Conservation (phyloP, 2,888 invertebrate genomes). For the Stegana nigrithorax region DNA sequence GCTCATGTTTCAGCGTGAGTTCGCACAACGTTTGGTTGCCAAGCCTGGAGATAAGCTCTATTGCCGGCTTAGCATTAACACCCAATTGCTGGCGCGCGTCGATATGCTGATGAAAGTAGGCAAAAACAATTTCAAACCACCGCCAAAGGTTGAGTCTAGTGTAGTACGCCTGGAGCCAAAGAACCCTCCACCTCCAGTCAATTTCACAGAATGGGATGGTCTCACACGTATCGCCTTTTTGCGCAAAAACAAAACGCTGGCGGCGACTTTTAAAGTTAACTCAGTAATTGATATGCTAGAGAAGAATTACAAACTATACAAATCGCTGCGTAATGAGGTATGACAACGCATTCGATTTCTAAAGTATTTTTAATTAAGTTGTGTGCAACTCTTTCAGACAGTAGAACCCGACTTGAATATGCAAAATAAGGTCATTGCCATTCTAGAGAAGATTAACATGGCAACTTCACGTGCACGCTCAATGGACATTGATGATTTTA, state of each 20-base stretch:
- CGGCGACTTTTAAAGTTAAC: conserved; percentile 88
- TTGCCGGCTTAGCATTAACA: conserved; percentile 95
- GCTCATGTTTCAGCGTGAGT: conserved; percentile 98
- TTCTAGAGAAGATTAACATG: conserved; percentile 77
- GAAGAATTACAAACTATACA: conserved; percentile 90
- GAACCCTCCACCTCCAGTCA: conserved; percentile 96
- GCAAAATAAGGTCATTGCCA: conserved; percentile 80
- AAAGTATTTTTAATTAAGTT: not conserved
- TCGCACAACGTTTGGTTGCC: conserved; percentile 95
- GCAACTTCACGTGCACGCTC: conserved; percentile 86
- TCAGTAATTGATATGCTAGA: conserved; percentile 86
- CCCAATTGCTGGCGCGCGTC: conserved; percentile 93
- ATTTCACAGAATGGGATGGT: conserved; percentile 99
- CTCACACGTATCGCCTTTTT: conserved; percentile 93
- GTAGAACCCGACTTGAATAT: conserved; percentile 84
- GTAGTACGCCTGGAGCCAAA: conserved; percentile 97
- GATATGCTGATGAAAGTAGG: conserved; percentile 97
- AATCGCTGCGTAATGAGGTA: conserved; percentile 87
- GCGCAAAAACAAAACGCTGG: conserved; percentile 96
- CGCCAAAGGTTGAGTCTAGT: conserved; percentile 98
- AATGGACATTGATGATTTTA: conserved; percentile 98
- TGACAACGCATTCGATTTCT: conserved; percentile 30
- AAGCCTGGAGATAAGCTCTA: conserved; percentile 97
- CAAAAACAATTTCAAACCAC: conserved; percentile 97
- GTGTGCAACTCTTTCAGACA: conserved; percentile 74